Evolutionary conservation across 64 coral and sea anemone species (phyloP).

Genomic region (Porites lutea): DNA sequence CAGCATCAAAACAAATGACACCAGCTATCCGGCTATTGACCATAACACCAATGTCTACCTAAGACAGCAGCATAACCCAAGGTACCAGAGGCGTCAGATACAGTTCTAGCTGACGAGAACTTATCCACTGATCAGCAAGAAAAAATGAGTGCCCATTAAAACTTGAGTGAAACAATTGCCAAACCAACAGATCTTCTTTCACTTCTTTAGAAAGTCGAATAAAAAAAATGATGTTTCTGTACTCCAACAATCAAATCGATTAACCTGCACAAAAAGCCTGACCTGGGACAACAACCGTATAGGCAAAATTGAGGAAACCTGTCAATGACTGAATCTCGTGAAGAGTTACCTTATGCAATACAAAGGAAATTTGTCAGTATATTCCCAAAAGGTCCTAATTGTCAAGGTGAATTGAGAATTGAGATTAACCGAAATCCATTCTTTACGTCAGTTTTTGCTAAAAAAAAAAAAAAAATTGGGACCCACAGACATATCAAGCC

Average conservation of each 20-base stretch:
- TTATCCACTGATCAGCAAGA: background rate
- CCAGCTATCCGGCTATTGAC: background rate
- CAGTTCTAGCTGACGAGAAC: background rate
- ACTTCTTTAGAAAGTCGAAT: background rate
- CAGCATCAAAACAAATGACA: no score
- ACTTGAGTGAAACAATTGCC: background rate
- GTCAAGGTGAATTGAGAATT: background rate
- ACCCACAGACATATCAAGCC: no score
- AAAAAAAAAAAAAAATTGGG: no score
- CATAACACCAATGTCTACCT: conserved; percentile 41
- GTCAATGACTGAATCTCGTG: background rate
- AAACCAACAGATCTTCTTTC: no score
- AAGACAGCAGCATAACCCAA: conserved; percentile 46
- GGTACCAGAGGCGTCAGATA: conserved; percentile 32
- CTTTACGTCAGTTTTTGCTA: background rate
- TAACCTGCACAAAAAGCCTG: background rate
- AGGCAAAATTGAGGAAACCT: background rate
- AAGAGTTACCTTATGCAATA: background rate
- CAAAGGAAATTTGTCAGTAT: background rate
- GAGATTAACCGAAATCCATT: background rate
- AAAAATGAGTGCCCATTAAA: background rate
- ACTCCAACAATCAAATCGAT: background rate
- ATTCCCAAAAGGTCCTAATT: background rate
- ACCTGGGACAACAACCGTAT: background rate
- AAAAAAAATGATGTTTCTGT: background rate